phyloP scores from a whole-genome alignment of 2,797 vertebrate genomes.

The Neopelma chrysocephalum region DNA sequence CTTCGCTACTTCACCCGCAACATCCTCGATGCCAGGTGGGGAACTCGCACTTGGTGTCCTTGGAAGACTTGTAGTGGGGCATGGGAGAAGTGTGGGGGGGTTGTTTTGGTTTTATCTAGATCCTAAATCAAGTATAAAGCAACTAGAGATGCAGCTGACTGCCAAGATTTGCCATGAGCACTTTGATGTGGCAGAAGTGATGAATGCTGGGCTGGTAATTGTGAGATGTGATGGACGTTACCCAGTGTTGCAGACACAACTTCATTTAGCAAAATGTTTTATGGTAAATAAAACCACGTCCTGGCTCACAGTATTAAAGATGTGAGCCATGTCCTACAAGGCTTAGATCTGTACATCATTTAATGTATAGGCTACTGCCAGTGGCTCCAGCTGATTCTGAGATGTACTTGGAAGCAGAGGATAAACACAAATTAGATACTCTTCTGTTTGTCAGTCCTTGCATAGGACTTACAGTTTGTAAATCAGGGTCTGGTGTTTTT shows the following conservation, averaged over 20 bases:
- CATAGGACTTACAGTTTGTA: neutral
- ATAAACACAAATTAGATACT: neutral
- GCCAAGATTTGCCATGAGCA: neutral
- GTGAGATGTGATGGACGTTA: neutral
- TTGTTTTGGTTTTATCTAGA: neutral
- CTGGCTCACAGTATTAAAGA: neutral
- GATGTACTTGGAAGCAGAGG: neutral
- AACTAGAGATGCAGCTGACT: neutral
- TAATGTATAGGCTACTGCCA: neutral
- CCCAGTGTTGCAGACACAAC: neutral
- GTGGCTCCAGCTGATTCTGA: neutral
- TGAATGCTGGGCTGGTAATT: neutral
- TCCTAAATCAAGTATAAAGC: neutral
- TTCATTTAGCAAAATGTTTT: neutral
- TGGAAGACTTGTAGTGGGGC: neutral
- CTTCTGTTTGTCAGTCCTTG: neutral
- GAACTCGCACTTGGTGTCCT: neutral
- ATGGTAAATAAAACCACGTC: neutral
- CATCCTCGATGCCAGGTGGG: slow-evolving; percentile 90
- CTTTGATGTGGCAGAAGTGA: neutral
- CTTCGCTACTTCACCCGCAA: slow-evolving; percentile 92
- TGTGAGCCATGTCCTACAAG: fast-evolving
- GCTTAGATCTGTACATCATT: neutral
- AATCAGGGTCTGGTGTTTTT: neutral
- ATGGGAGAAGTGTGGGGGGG: neutral